These are phyloP conservation scores for Leucophenga varia DNA, from an alignment of 1,140 invertebrate species.

Conservation along the genomic window DNA sequence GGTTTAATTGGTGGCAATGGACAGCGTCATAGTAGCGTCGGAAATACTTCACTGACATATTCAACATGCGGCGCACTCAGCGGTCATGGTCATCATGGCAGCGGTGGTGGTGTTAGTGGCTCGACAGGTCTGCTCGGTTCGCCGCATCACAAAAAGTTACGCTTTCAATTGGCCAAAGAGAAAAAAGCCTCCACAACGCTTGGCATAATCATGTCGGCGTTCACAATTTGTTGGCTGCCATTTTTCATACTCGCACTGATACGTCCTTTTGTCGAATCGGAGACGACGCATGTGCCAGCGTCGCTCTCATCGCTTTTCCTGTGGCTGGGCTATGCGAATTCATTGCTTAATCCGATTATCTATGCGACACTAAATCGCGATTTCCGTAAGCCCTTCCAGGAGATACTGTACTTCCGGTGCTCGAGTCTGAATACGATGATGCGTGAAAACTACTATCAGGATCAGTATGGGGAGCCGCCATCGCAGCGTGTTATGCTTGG, in stretches of 20 bases:
- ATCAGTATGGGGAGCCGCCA: slow-evolving; percentile 80
- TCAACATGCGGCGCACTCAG: slow-evolving; percentile 43
- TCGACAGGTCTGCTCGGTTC: slow-evolving; percentile 56
- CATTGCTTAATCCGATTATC: slow-evolving; percentile 88
- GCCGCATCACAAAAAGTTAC: slow-evolving; percentile 71
- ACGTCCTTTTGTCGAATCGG: slow-evolving; percentile 70
- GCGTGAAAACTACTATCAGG: slow-evolving; percentile 89
- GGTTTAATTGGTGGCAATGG: slow-evolving; percentile 27
- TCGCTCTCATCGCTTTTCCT: slow-evolving; percentile 73
- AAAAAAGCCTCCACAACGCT: slow-evolving; percentile 94
- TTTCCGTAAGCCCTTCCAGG: slow-evolving; percentile 89
- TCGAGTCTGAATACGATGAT: slow-evolving; percentile 87
- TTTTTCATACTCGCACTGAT: slow-evolving; percentile 93
- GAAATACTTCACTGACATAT: slow-evolving; percentile 41
- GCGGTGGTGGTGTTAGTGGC: slow-evolving; percentile 42
- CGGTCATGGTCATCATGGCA: slow-evolving; percentile 37
- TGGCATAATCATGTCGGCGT: slow-evolving; percentile 96
- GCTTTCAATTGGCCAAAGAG: slow-evolving; percentile 83
- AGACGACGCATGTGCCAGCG: slow-evolving; percentile 69
- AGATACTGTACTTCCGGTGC: slow-evolving; percentile 86
- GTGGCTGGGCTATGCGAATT: slow-evolving; percentile 94
- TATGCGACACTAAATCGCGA: slow-evolving; percentile 90
- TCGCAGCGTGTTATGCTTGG: slow-evolving; percentile 55
- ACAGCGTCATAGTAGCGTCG: slow-evolving; percentile 38
- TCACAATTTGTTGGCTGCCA: slow-evolving; percentile 95